Base-by-base conservation (phyloP, 2,113 vertebrate species). In the Aix galericulata region DNA sequence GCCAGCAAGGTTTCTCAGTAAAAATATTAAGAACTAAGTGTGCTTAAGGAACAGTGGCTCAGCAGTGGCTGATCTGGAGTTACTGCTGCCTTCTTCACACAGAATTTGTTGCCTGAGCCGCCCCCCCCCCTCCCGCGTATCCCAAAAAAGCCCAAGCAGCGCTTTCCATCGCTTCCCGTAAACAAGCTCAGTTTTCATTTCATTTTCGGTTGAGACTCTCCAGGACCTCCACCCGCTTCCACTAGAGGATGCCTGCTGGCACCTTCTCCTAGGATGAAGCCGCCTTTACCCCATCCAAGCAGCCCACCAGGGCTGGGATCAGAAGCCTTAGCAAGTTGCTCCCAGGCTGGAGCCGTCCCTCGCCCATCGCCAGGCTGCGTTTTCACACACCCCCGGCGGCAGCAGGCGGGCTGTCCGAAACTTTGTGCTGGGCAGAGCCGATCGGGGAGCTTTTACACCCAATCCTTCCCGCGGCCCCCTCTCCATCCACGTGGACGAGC, bases 291-390 rank as follows among this genome's bases (percentile, higher is more conserved):
- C 59, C 75, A 87, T 55, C 4, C 15, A 82, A 85, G 4, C 1
- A 11, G 72, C 31, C 5, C 14, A 5, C 36, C 27, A 92, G 1
- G 4, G 8, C 27, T 12, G 17, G 4, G 2, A 1, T 0, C 2
- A 25, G 17, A 31, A 23, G 50, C 12, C n/a, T 44, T 8, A 58
- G 6, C 13, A 69, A 93, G 62, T 13, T 6, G 67, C 46, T 55
- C 84, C 32, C 11, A 10, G 59, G 53, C 8, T 2, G 22, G 2
- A 71, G 29, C 23, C 66, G 7, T 11, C 86, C 6, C 36, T 6
- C 25, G 5, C 23, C 2, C 16, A 18, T 18, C 50, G 38, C 55
- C 69, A 8, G 14, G n/a, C 14, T 34, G 13, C 11, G 13, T 32
- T 66, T 59, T 22, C 12, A 44, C 31, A n/a, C 14, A 15, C 38